phyloP scores from a whole-genome alignment of 2,888 invertebrate genomes.

The Caenorhabditis imperialis region DNA sequence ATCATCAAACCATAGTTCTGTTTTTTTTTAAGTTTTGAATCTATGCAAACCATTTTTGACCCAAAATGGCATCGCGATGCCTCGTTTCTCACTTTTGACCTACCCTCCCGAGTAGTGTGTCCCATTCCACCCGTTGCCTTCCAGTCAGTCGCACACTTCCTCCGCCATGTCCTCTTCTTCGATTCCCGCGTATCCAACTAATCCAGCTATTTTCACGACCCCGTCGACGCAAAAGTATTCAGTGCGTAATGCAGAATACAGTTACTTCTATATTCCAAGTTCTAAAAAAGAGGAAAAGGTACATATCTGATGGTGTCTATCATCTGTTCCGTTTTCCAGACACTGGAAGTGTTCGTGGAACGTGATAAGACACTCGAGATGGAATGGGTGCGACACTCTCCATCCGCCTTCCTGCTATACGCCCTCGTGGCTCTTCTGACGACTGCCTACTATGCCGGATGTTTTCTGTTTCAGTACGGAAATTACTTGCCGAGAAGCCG shows the following conservation, averaged over 20 bases:
- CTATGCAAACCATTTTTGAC: too few species aligned
- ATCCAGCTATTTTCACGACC: slow-evolving; percentile 6
- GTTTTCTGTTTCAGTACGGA: slow-evolving; percentile 43
- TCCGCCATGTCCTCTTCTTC: slow-evolving; percentile 18
- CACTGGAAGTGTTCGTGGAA: slow-evolving; percentile 2
- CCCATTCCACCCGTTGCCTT: too few species aligned
- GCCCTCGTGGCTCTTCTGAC: slow-evolving; percentile 12
- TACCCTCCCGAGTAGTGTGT: too few species aligned
- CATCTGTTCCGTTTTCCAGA: too few species aligned
- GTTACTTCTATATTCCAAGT: slow-evolving; percentile 49
- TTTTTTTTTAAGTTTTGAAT: too few species aligned
- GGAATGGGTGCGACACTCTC: slow-evolving; percentile 42
- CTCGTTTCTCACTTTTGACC: too few species aligned
- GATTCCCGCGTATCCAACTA: slow-evolving; percentile 10
- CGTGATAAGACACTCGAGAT: slow-evolving; percentile 15
- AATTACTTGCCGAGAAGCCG: slow-evolving; percentile 21
- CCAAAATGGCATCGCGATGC: too few species aligned
- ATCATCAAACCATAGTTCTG: too few species aligned
- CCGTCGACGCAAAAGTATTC: slow-evolving; percentile 35
- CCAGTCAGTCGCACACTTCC: too few species aligned
- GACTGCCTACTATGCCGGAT: slow-evolving; percentile 23
- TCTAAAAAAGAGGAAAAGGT: slow-evolving; percentile 38
- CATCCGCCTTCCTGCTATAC: slow-evolving; percentile 12
- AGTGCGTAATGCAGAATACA: slow-evolving; percentile 29
- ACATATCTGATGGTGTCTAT: too few species aligned